phyloP scores from a whole-genome alignment of 2,113 vertebrate species.

The human region DNA sequence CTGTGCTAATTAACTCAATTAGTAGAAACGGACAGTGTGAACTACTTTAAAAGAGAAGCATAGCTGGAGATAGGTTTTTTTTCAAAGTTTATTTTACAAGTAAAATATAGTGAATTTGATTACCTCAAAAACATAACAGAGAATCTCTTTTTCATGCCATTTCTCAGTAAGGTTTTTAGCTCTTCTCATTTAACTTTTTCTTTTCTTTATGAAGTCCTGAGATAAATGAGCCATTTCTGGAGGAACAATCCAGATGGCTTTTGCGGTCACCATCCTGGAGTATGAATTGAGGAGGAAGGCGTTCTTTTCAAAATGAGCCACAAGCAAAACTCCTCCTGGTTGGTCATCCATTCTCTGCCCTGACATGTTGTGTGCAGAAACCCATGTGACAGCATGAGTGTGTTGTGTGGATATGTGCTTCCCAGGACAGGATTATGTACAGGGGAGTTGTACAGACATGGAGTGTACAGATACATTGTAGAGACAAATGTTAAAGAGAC shows the following conservation, averaged over 20 bases:
- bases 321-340: neutral
- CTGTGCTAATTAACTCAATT: neutral
- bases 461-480: neutral
- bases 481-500: neutral
- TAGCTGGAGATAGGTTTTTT: neutral
- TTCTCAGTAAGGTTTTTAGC: neutral
- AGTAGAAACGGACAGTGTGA: neutral
- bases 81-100: slow-evolving; percentile 36
- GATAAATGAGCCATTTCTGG: neutral
- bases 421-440: neutral
- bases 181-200: neutral
- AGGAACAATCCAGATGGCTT: neutral
- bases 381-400: neutral
- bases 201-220: neutral
- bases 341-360: neutral
- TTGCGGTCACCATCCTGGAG: neutral
- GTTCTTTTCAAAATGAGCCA: neutral
- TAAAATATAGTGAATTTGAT: slow-evolving; percentile 8
- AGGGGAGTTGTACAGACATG: neutral
- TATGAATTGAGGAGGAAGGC: neutral
- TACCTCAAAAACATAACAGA: neutral
- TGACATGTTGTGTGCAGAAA: neutral
- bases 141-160: neutral
- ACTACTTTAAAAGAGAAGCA: neutral
- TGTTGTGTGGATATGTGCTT: neutral